phyloP scores from a whole-genome alignment of 1,140 invertebrate genomes.

The Drosophila orosa region DNA sequence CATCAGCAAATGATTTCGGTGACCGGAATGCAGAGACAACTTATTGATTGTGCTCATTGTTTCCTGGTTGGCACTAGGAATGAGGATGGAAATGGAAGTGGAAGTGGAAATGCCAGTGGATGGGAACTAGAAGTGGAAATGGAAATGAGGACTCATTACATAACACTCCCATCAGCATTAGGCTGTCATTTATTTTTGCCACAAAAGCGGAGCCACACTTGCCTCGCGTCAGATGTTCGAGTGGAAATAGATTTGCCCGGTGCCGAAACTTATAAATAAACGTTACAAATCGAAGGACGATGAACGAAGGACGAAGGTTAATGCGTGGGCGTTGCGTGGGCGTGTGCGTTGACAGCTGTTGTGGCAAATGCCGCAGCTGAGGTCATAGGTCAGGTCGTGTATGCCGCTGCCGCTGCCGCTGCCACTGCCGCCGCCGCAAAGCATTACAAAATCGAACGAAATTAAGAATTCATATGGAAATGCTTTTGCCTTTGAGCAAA shows the following conservation, averaged over 20 bases:
- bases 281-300: conserved; percentile 21
- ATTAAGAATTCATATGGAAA: conserved; percentile 57
- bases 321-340: conserved; percentile 34
- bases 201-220: conserved; percentile 9
- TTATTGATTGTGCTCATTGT: conserved; percentile 60
- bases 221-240: conserved; percentile 28
- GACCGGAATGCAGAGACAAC: conserved; percentile 53
- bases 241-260: conserved; percentile 30
- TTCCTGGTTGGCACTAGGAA: conserved; percentile 44
- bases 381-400: conserved; percentile 46
- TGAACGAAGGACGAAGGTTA: conserved; percentile 37
- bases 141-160: conserved; percentile 53
- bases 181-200: conserved; percentile 43
- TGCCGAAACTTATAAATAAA: conserved; percentile 43
- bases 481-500: conserved; percentile 23
- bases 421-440: not conserved
- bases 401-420: not conserved
- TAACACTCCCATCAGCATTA: conserved; percentile 56
- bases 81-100: conserved; percentile 15
- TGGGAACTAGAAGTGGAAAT: conserved; percentile 16
- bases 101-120: conserved; percentile 10
- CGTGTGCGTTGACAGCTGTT: conserved; percentile 48
- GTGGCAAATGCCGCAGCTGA: conserved; percentile 43
- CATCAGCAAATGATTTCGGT: conserved; percentile 59
- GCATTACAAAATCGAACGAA: conserved; percentile 47